Conservation (phyloP, 2,113 vertebrate genomes). For the Hyperopisus bebe region DNA sequence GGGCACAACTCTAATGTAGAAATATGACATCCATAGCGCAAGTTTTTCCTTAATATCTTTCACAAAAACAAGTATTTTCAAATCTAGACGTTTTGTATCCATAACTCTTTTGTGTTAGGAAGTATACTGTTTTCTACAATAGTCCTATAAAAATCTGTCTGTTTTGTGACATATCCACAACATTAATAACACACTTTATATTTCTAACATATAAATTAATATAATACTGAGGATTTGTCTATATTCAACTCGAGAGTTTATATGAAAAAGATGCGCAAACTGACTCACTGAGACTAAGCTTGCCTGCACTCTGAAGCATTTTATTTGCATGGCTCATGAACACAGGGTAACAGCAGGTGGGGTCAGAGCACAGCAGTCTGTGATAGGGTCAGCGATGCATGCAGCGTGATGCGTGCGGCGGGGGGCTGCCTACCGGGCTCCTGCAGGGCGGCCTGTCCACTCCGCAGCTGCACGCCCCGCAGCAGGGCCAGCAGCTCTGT, state of each 20-base stretch:
- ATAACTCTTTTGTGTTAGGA: not conserved
- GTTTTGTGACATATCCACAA: not conserved
- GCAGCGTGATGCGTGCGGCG: not conserved
- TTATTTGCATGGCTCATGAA: not conserved
- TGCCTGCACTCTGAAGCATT: not conserved
- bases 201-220: not conserved
- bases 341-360: not conserved
- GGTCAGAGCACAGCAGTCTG: not conserved
- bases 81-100: not conserved
- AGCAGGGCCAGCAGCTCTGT: conserved; percentile 79
- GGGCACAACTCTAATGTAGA: not conserved
- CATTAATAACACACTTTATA: not conserved
- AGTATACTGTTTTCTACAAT: not conserved
- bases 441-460: conserved; percentile 71
- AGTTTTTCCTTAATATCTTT: not conserved
- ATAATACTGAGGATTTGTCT: not conserved
- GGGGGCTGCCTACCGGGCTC: conserved; percentile 65
- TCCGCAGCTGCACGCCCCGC: conserved; percentile 71
- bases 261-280: not conserved
- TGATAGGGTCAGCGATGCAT: not conserved
- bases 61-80: not conserved
- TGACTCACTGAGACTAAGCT: not conserved
- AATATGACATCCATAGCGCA: not conserved
- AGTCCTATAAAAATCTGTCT: not conserved
- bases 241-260: not conserved